Evolutionary conservation across 2,888 invertebrate species (phyloP).

Genomic region (Dexiosoma caninum): DNA sequence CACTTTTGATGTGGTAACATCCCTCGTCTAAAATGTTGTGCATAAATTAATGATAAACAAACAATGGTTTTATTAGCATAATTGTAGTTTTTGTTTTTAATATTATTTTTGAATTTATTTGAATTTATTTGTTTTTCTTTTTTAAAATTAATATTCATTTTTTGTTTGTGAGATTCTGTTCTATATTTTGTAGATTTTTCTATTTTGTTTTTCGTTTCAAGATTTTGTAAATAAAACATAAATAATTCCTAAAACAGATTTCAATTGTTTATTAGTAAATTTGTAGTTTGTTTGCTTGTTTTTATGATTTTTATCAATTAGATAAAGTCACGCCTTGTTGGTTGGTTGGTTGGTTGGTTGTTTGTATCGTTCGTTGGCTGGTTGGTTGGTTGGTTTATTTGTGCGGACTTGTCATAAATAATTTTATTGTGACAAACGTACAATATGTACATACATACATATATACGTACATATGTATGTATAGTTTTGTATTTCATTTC

Average conservation of each 20-base stretch:
- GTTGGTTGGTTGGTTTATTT: slow-evolving; percentile 9
- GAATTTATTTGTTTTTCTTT: too few species aligned
- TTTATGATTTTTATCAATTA: slow-evolving; percentile 61
- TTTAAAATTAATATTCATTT: neutral
- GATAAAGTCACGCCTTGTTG: slow-evolving; percentile 61
- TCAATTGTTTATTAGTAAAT: slow-evolving; percentile 37
- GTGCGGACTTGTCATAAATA: slow-evolving; percentile 58
- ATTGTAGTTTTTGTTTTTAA: neutral
- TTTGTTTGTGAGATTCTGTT: slow-evolving; percentile 14
- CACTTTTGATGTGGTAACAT: too few species aligned
- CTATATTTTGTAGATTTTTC: neutral
- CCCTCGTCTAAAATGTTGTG: neutral
- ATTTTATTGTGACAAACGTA: slow-evolving; percentile 48
- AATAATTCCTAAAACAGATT: slow-evolving; percentile 46
- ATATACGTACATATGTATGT: too few species aligned
- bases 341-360: slow-evolving; percentile 20
- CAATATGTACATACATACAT: neutral
- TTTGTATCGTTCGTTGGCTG: slow-evolving; percentile 29
- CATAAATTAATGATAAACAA: slow-evolving; percentile 38
- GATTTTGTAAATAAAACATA: slow-evolving; percentile 10
- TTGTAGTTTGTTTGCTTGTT: slow-evolving; percentile 6
- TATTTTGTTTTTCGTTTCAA: too few species aligned
- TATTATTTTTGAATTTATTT: neutral
- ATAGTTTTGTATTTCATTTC: neutral
- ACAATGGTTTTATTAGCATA: slow-evolving; percentile 49